A percentile compares a stretch with the other conserved stretches of the same genome.
Evolutionary conservation across 2,113 vertebrate genomes (phyloP).

Genomic region (Sus scrofa): T2T-Sscrofa CM000819.6:69331501-69332000

Average conservation of each 20-base stretch:
- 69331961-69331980: neutral
- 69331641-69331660: neutral
- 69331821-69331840: neutral
- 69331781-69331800: neutral
- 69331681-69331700: neutral
- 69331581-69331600: neutral
- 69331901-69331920: neutral
- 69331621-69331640: neutral
- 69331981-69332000: neutral
- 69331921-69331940: neutral
- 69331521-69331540: neutral
- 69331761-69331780: neutral
- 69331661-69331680: neutral
- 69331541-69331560: neutral
- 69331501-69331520: no score
- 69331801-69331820: neutral
- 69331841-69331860: neutral
- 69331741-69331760: neutral
- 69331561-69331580: neutral
- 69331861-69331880: neutral
- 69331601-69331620: neutral
- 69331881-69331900: neutral
- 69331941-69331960: neutral
- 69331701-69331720: neutral
- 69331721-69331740: neutral